Base-by-base conservation (phyloP, 2,888 invertebrate species). In the Sphinx pinastri region DNA sequence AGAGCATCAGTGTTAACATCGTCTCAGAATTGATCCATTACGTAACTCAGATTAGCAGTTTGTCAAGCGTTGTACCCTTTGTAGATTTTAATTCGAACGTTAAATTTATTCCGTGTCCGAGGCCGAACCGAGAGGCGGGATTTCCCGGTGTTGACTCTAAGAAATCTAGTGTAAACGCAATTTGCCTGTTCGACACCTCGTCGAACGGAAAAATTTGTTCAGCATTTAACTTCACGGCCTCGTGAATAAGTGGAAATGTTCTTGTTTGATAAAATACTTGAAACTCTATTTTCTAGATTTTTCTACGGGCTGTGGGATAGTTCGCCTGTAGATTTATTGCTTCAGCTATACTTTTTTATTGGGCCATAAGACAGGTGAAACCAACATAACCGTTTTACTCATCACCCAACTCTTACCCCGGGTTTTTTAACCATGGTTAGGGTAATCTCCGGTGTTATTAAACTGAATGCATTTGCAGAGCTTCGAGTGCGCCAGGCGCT, bases 151-250 rank as follows among this genome's bases (percentile, higher is more conserved):
- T 84, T 84, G 84, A 84, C 83, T 80, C 74, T 77, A 73, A 75
- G 81, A 79, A 76, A 78, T 75, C 78, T 74, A 74, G 75, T 71
- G 82, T 81, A 84, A 84, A 85, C 84, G 84, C 81, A 83, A 84
- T 85, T 85, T 85, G 81, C 84, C 83, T 85, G 76, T 77, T 74
- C 78, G 75, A 81, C 83, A 83, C 82, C 81, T 84, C 79, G 74
- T 74, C 76, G 76, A 76, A 75, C 77, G 79, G 63, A 63, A 57
- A 79, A 80, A 81, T 80, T 77, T 74, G 75, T 75, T 78, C 78
- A 79, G 79, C 79, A 80, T 81, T 81, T 80, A 77, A 74, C 63
- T 69, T 63, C 63, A 63, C 63, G 47, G 60, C 60, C 60, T 60
- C 45, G 45, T 49, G 63, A 63, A 63, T 63, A 63, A 63, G 49